Base-by-base conservation (phyloP, 2,113 vertebrate genomes). In the Stictonetta naevosa region DNA sequence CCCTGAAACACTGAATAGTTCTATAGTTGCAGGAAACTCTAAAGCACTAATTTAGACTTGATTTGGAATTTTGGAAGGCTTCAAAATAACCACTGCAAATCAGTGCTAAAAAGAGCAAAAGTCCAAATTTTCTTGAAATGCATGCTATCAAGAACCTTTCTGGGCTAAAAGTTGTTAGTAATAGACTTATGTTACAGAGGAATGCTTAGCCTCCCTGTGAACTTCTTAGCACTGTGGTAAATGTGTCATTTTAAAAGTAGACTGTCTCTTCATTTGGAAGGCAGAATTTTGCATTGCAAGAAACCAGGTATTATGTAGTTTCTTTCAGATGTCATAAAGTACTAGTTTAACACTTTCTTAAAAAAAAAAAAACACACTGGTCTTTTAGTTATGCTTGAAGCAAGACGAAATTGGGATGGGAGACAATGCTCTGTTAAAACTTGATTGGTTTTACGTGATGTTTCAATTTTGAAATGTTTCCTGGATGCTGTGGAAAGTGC, bases 201-300 rank as follows among this genome's bases (percentile, higher is more conserved):
- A 93, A 88, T 86, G 75, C 88, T 93, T 94, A 88, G 79, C 90
- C 75, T 95, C 40, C 60, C 33, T 58, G 36, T 90, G 82, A 96
- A 90, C 94, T 94, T 85, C 58, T 92, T 93, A 92, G 34, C 33
- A 28, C 55, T 74, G 31, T 25, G n/a, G 88, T 77, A 94, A 88
- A 88, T 33, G 28, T 8, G 26, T 67, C 58, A 33, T 90, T 88
- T 34, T 63, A 74, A 26, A n/a, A 92, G 29, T 11, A 73, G 29
- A 79, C 64, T 78, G 34, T 80, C 12, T 68, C 74, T 58, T 21
- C 7, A 9, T 55, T 77, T 81, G 46, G 60, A 78, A 81, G 23
- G 7, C 86, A 33, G 18, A 55, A 16, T 77, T 68, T 15, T 80
- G 38, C 21, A 25, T 64, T 76, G 44, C 59, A 56, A 85, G 55